phyloP scores from a whole-genome alignment of 2,797 vertebrate species.

The Pseudochaenichthys georgianus region DNA sequence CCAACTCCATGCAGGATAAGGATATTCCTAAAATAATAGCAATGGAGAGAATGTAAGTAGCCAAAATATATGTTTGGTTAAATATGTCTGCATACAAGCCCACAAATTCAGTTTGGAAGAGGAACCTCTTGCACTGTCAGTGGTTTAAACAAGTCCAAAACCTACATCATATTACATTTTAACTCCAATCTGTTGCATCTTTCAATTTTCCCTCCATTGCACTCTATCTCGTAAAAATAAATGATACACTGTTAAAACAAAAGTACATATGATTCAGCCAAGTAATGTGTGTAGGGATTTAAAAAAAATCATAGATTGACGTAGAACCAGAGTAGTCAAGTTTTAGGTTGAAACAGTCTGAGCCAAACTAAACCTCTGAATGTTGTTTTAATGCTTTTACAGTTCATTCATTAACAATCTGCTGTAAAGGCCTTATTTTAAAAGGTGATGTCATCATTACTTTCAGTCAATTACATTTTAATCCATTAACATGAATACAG shows the following conservation, averaged over 20 bases:
- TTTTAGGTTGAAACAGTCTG: constrained; percentile 45
- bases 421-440: constrained; percentile 27
- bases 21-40: constrained; percentile 37
- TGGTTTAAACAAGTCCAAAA: constrained; percentile 23
- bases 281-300: constrained; percentile 7
- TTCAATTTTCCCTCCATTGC: neutral
- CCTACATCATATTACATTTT: constrained; percentile 13
- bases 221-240: constrained; percentile 14
- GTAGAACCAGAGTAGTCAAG: constrained; percentile 41
- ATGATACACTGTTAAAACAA: constrained; percentile 18
- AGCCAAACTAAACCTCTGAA: constrained; percentile 68
- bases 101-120: constrained; percentile 24
- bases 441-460: constrained; percentile 56
- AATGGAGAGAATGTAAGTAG: constrained; percentile 1
- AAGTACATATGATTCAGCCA: constrained; percentile 17
- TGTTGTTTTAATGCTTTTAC: constrained; percentile 74
- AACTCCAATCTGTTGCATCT: constrained; percentile 2
- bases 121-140: neutral
- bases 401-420: constrained; percentile 55
- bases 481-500: neutral
- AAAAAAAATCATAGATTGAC: constrained; percentile 26
- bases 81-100: constrained; percentile 33
- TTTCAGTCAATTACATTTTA: neutral
- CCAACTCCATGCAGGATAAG: constrained; percentile 40
- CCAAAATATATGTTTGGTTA: constrained; percentile 49